phyloP scores from a whole-genome alignment of 2,888 invertebrate species.

The Lypha dubia region DNA sequence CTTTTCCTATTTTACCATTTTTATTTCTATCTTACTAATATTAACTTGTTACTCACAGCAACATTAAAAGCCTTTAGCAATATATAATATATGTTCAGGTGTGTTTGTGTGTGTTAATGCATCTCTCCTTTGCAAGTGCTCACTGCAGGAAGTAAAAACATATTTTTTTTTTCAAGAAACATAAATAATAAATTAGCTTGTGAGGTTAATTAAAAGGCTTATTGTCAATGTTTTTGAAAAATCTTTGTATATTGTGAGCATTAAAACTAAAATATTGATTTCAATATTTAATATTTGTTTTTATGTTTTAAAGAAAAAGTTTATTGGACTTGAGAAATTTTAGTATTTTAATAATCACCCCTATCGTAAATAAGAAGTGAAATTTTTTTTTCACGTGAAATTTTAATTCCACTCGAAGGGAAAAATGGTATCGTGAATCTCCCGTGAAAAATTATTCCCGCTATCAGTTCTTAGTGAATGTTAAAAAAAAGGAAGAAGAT shows the following conservation, averaged over 20 bases:
- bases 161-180: slow-evolving; percentile 2
- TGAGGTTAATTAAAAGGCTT: background rate
- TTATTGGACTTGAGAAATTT: background rate
- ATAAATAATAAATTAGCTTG: background rate
- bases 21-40: slow-evolving; percentile 56
- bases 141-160: background rate
- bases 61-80: background rate
- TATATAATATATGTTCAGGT: background rate
- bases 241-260: background rate
- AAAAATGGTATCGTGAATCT: no score
- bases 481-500: no score
- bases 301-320: background rate
- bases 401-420: no score
- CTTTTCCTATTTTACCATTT: slow-evolving; percentile 6
- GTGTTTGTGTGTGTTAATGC: background rate
- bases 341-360: background rate
- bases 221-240: background rate
- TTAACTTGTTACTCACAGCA: slow-evolving; percentile 60
- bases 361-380: no score
- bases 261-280: background rate
- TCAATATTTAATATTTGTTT: background rate
- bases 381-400: no score
- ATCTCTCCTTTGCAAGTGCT: background rate
- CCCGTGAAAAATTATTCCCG: no score
- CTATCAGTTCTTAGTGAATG: no score